A percentile compares a stretch with the other conserved stretches of the same genome.
Evolutionary conservation across 30 jellyfish, hydroid and myxozoan genomes (phyloP).

Genomic region (Hydractinia echinata): DNA sequence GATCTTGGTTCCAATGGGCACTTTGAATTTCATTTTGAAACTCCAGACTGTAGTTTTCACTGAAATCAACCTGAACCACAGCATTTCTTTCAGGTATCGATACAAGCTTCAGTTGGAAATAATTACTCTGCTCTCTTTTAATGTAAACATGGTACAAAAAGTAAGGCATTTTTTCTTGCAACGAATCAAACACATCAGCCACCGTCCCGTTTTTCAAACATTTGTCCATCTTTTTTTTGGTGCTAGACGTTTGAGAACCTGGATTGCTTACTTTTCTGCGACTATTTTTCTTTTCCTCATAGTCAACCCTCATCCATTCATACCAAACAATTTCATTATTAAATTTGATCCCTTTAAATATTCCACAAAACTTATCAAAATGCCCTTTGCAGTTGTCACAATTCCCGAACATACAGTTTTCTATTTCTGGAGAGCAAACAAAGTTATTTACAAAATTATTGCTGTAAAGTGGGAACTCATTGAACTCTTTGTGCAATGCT

Average conservation of each 20-base stretch:
- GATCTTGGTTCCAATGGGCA: conserved; percentile 50
- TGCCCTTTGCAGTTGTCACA: conserved; percentile 40
- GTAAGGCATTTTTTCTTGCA: conserved; percentile 35
- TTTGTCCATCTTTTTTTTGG: not conserved
- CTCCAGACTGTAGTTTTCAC: conserved; percentile 42
- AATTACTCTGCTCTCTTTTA: not conserved
- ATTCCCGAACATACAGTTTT: conserved; percentile 43
- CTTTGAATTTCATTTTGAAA: conserved; percentile 50
- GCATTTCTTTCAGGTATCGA: conserved; percentile 42
- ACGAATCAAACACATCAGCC: conserved; percentile 36
- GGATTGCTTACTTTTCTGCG: conserved; percentile 17
- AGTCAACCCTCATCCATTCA: conserved; percentile 20
- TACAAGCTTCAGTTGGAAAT: conserved; percentile 7
- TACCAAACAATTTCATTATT: conserved; percentile 42
- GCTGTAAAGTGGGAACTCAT: no score
- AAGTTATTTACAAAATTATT: conserved; percentile 30
- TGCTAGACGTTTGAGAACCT: not conserved
- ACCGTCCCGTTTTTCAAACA: conserved; percentile 34
- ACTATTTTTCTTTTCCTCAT: conserved; percentile 5
- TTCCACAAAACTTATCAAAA: conserved; percentile 20
- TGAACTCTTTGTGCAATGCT: no score
- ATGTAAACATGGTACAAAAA: conserved; percentile 43
- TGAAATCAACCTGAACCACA: conserved; percentile 46
- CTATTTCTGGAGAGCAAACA: conserved; percentile 52
- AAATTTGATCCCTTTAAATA: conserved; percentile 37